These are phyloP conservation scores for Nannobrachium achirus DNA, from an alignment of 2,113 vertebrate genomes.

Conservation along the genomic window DNA sequence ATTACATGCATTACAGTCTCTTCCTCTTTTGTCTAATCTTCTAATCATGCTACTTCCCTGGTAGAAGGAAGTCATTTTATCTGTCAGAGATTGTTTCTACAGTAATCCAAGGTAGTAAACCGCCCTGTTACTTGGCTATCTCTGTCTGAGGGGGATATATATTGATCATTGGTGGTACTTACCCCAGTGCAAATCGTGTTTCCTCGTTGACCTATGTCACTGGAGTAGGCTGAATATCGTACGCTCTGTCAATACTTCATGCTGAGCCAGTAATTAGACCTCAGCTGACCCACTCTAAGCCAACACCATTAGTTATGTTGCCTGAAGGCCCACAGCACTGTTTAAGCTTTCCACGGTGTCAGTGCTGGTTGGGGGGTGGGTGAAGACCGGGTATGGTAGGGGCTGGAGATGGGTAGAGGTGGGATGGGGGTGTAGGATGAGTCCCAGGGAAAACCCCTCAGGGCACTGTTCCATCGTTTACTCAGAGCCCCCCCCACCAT, in stretches of 20 bases:
- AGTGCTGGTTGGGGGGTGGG: neutral
- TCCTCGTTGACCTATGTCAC: constrained; percentile 31
- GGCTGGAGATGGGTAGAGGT: constrained; percentile 8
- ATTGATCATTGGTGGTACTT: constrained; percentile 39
- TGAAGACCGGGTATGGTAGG: neutral
- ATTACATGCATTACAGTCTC: neutral
- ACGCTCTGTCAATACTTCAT: constrained; percentile 46
- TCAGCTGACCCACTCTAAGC: constrained; percentile 37
- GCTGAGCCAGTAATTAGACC: constrained; percentile 42
- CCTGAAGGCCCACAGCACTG: constrained; percentile 31
- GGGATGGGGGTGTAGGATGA: constrained; percentile 29
- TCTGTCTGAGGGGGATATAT: neutral
- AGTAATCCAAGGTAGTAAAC: constrained; percentile 14
- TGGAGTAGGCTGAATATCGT: constrained; percentile 21
- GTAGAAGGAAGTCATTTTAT: constrained; percentile 19
- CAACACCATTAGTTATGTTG: constrained; percentile 14
- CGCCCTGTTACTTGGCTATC: neutral
- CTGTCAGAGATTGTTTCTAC: constrained; percentile 7
- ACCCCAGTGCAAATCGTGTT: constrained; percentile 10
- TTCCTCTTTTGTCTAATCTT: constrained; percentile 1
- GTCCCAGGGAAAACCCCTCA: constrained; percentile 53
- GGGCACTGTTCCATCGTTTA: constrained; percentile 43
- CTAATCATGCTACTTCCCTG: constrained; percentile 35
- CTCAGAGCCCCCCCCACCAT: constrained; percentile 19
- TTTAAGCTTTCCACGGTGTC: constrained; percentile 50